Evolutionary conservation across 2,113 vertebrate species (phyloP).

Genomic region (Lonchura striata): DNA sequence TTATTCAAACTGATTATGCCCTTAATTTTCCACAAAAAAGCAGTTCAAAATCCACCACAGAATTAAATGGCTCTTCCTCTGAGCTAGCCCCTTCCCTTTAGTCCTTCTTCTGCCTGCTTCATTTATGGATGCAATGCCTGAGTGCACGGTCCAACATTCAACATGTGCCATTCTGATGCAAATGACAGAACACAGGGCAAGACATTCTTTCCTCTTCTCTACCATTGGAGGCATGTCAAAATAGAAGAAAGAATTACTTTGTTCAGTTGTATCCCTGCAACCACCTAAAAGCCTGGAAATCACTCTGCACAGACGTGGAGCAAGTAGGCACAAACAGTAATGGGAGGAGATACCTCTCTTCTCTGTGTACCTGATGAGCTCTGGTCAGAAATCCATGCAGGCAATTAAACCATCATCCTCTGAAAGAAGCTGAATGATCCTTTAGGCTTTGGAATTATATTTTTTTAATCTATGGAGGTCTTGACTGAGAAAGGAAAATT

Average conservation of each 20-base stretch:
- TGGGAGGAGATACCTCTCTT: background rate
- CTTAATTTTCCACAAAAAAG: background rate
- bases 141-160: background rate
- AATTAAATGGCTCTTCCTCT: background rate
- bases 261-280: background rate
- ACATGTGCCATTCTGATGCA: background rate
- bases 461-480: background rate
- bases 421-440: background rate
- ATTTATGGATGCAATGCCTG: background rate
- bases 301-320: fast-evolving
- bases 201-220: background rate
- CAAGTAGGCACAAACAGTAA: background rate
- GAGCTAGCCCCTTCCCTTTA: background rate
- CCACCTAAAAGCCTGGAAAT: background rate
- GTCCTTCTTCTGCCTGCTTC: background rate
- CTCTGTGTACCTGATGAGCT: background rate
- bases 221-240: background rate
- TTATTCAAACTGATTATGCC: background rate
- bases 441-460: background rate
- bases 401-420: background rate
- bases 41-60: background rate
- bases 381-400: background rate
- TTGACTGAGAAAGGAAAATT: background rate
- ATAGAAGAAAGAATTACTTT: background rate
- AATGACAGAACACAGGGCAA: background rate